These are phyloP conservation scores for Polietes domitor DNA, from an alignment of 2,888 invertebrate species.

Conservation along the genomic window DNA sequence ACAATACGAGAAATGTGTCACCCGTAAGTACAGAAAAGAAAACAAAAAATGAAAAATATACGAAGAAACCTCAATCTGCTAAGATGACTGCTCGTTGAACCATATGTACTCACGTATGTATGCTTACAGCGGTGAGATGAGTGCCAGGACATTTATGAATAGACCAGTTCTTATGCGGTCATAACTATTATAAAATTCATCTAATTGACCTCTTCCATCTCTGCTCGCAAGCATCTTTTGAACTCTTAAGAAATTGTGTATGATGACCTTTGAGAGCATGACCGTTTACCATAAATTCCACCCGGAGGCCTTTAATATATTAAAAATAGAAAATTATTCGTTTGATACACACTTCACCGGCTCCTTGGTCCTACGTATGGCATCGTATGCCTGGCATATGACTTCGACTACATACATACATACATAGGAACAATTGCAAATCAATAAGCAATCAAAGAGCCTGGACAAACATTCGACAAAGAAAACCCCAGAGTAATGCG, in stretches of 20 bases:
- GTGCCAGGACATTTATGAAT: too few species aligned
- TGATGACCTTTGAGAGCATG: slow-evolving; percentile 57
- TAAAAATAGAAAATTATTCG: slow-evolving; percentile 5
- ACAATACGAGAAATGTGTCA: slow-evolving; percentile 88
- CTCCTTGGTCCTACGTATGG: neutral
- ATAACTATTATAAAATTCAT: slow-evolving; percentile 49
- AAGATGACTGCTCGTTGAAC: neutral
- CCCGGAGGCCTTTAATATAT: neutral
- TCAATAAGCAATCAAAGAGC: slow-evolving; percentile 55
- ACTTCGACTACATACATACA: slow-evolving; percentile 2
- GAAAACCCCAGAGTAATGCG: slow-evolving; percentile 26
- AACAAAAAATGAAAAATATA: neutral
- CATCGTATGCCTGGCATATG: neutral
- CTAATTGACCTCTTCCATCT: slow-evolving; percentile 59
- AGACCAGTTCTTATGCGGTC: slow-evolving; percentile 7
- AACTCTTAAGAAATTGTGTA: slow-evolving; percentile 40
- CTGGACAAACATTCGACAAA: slow-evolving; percentile 21
- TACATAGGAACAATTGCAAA: slow-evolving; percentile 43
- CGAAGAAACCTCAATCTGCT: too few species aligned
- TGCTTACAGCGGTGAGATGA: too few species aligned
- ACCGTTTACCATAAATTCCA: slow-evolving; percentile 33
- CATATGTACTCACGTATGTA: neutral
- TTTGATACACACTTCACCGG: neutral
- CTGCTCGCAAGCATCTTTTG: slow-evolving; percentile 22
- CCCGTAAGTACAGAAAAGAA: slow-evolving; percentile 82